phyloP scores from a whole-genome alignment of 2,888 invertebrate species.

The Hirtodrosophila confusa region DNA sequence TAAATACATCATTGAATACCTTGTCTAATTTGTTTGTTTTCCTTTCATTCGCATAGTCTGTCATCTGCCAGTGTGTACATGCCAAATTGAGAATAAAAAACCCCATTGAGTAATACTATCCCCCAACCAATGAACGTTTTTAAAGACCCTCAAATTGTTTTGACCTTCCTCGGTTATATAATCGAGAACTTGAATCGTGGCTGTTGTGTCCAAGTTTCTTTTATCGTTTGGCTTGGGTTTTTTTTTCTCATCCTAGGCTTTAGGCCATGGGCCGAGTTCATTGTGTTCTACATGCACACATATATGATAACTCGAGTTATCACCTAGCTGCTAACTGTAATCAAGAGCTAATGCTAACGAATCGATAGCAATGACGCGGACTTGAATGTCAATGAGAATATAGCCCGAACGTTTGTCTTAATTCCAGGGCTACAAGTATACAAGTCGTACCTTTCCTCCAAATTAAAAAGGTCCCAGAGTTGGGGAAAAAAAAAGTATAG shows the following conservation, averaged over 20 bases:
- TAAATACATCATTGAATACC: slow-evolving; percentile 53
- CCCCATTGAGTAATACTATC: slow-evolving; percentile 27
- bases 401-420: too few relatives aligned
- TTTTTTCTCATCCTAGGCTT: slow-evolving; percentile 14
- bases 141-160: slow-evolving; percentile 39
- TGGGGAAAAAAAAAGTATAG: too few relatives aligned
- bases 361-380: slow-evolving; percentile 9
- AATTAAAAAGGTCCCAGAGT: too few relatives aligned
- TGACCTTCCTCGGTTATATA: slow-evolving; percentile 47
- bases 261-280: slow-evolving; percentile 26
- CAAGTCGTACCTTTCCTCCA: too few relatives aligned
- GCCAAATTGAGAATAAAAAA: slow-evolving; percentile 20
- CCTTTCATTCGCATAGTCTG: background rate
- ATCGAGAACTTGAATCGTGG: slow-evolving; percentile 45
- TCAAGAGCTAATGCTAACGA: slow-evolving; percentile 39
- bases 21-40: slow-evolving; percentile 17
- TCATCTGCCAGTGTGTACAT: slow-evolving; percentile 7
- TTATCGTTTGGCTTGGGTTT: slow-evolving; percentile 11
- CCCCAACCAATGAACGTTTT: background rate
- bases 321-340: slow-evolving; percentile 50
- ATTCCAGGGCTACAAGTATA: too few relatives aligned
- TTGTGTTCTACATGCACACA: slow-evolving; percentile 36
- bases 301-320: slow-evolving; percentile 31
- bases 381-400: background rate
- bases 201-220: slow-evolving; percentile 38